phyloP scores from a whole-genome alignment of 53 echinoderm and acorn worm genomes.

The Apostichopus leukothele region DNA sequence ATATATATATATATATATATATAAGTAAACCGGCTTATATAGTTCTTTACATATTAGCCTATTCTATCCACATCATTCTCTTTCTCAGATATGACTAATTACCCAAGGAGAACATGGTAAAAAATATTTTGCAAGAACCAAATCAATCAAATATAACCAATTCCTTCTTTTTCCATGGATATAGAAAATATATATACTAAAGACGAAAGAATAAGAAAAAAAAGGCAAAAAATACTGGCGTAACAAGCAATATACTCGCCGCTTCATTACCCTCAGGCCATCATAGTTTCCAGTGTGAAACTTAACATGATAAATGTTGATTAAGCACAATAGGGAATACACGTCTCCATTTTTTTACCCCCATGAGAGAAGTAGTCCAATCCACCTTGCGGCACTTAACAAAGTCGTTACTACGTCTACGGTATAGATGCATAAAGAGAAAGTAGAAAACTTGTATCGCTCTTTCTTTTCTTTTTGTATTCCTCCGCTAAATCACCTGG shows the following conservation, averaged over 20 bases:
- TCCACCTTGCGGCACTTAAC: slow-evolving; percentile 46
- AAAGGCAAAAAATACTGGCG: background rate
- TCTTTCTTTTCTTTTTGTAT: background rate
- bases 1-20: no score
- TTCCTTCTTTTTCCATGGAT: background rate
- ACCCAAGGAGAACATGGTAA: background rate
- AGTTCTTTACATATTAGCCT: no score
- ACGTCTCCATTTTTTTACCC: slow-evolving; percentile 14
- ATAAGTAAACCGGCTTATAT: no score
- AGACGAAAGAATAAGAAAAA: background rate
- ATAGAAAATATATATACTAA: background rate
- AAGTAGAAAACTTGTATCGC: background rate
- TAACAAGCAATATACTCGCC: slow-evolving; percentile 8
- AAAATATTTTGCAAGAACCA: slow-evolving; percentile 6
- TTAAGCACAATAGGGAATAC: slow-evolving; percentile 31
- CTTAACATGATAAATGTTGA: slow-evolving; percentile 47
- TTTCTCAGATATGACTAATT: slow-evolving; percentile 16
- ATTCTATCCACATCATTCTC: no score
- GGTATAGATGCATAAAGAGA: slow-evolving; percentile 36
- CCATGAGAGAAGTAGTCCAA: slow-evolving; percentile 37
- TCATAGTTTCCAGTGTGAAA: background rate
- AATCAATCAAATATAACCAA: slow-evolving; percentile 44
- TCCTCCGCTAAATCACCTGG: slow-evolving; percentile 47
- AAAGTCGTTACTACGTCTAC: slow-evolving; percentile 47
- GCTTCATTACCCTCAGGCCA: slow-evolving; percentile 24